Percentiles rank a stretch among this genome's conserved stretches.
phyloP scores from a whole-genome alignment of 2,113 vertebrate species.

The Glareola pratincola region DNA sequence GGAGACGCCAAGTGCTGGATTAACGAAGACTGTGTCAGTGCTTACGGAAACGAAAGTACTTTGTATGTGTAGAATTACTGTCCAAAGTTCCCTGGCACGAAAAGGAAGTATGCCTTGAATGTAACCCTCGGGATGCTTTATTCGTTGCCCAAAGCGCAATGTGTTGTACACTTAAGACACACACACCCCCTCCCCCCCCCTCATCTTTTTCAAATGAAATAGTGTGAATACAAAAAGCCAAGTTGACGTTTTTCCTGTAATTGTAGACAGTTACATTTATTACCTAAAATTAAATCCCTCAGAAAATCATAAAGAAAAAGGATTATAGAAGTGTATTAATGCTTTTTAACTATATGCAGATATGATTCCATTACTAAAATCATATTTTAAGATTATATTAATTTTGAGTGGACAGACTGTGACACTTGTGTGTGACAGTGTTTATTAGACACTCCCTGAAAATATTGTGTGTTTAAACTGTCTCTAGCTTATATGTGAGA shows the following conservation, averaged over 20 bases:
- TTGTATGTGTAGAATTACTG: not conserved
- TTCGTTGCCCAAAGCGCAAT: not conserved
- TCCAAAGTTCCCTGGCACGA: not conserved
- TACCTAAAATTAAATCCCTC: not conserved
- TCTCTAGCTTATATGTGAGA: not conserved
- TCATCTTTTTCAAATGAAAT: not conserved
- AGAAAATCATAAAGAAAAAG: not conserved
- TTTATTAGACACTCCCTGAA: not conserved
- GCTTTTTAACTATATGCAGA: not conserved
- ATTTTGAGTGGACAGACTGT: not conserved
- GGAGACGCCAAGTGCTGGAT: not conserved
- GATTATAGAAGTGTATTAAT: not conserved
- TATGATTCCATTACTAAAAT: not conserved
- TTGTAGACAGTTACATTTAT: not conserved
- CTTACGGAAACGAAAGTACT: not conserved
- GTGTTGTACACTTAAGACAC: not conserved
- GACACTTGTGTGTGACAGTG: not conserved
- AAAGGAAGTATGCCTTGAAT: not conserved
- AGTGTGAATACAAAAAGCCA: not conserved
- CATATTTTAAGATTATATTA: not conserved
- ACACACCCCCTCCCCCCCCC: no score
- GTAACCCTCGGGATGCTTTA: not conserved
- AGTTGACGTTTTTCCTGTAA: not conserved
- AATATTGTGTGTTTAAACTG: not conserved
- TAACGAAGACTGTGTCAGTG: not conserved